Conservation (phyloP, 2,888 invertebrate genomes). For the Polydrusus tereticollis region DNA sequence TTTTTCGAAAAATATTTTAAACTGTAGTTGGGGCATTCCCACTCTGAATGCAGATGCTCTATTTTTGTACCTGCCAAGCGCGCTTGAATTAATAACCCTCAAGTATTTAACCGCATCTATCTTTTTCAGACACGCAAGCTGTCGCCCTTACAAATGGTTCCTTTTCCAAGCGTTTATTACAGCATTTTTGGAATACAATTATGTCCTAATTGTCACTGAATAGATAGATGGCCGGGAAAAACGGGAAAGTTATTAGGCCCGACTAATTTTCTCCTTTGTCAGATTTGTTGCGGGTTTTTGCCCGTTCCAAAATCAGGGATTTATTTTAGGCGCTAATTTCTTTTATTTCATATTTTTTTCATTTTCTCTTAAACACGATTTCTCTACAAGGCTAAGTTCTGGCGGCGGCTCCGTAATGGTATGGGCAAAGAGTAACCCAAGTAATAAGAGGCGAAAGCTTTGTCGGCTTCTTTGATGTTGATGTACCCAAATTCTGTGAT, state of each 20-base stretch:
- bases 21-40: too few relatives aligned
- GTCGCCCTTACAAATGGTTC: conserved; percentile 64
- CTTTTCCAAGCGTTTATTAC: conserved; percentile 54
- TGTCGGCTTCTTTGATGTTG: too few relatives aligned
- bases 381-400: too few relatives aligned
- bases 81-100: conserved; percentile 63
- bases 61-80: conserved; percentile 64
- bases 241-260: conserved; percentile 18
- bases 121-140: conserved; percentile 57
- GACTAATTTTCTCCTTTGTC: conserved; percentile 25
- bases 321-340: too few relatives aligned
- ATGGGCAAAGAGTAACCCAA: too few relatives aligned
- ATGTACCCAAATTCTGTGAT: too few relatives aligned
- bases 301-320: too few relatives aligned
- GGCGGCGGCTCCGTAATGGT: too few relatives aligned
- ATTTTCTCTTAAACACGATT: too few relatives aligned
- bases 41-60: conserved; percentile 53
- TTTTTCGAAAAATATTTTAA: too few relatives aligned
- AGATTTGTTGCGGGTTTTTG: background rate
- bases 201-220: conserved; percentile 43
- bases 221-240: conserved; percentile 26
- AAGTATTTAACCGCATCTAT: conserved; percentile 65
- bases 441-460: too few relatives aligned
- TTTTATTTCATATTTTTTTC: too few relatives aligned
- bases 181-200: conserved; percentile 52